These are phyloP conservation scores for Sesia bembeciformis DNA, from an alignment of 2,888 invertebrate species.

Conservation along the genomic window DNA sequence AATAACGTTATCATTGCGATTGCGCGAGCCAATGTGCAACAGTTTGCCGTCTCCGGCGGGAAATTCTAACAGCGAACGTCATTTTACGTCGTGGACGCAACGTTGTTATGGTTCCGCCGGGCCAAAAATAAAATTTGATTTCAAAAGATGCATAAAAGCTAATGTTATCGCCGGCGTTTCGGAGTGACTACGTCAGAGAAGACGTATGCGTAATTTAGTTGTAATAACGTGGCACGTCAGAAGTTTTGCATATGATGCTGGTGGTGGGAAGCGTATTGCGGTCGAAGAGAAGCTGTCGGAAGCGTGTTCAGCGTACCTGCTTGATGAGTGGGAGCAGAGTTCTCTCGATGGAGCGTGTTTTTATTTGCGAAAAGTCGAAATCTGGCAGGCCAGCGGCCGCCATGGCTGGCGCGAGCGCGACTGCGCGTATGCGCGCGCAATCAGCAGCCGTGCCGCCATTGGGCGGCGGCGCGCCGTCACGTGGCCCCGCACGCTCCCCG, in stretches of 20 bases:
- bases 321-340: constrained; percentile 94
- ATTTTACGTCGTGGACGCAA: constrained; percentile 25
- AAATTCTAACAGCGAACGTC: constrained; percentile 50
- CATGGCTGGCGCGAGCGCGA: constrained; percentile 72
- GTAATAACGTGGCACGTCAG: constrained; percentile 15
- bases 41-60: constrained; percentile 62
- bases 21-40: constrained; percentile 54
- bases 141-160: constrained; percentile 48
- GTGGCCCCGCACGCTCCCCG: constrained; percentile 26
- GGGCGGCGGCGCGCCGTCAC: constrained; percentile 36
- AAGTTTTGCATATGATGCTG: constrained; percentile 1
- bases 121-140: constrained; percentile 55
- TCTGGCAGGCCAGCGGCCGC: constrained; percentile 76
- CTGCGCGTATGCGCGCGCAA: constrained; percentile 63
- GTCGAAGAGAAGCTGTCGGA: constrained; percentile 9
- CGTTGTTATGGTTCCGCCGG: constrained; percentile 30
- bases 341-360: constrained; percentile 95
- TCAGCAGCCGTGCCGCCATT: constrained; percentile 29
- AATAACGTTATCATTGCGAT: constrained; percentile 26
- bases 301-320: constrained; percentile 80
- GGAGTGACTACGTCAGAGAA: constrained; percentile 43
- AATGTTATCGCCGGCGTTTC: constrained; percentile 37
- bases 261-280: constrained; percentile 6
- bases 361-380: constrained; percentile 83
- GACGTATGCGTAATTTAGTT: constrained; percentile 27